Evolutionary conservation across 2,113 vertebrate genomes (phyloP).

Genomic region (Hemiprocne comata): DNA sequence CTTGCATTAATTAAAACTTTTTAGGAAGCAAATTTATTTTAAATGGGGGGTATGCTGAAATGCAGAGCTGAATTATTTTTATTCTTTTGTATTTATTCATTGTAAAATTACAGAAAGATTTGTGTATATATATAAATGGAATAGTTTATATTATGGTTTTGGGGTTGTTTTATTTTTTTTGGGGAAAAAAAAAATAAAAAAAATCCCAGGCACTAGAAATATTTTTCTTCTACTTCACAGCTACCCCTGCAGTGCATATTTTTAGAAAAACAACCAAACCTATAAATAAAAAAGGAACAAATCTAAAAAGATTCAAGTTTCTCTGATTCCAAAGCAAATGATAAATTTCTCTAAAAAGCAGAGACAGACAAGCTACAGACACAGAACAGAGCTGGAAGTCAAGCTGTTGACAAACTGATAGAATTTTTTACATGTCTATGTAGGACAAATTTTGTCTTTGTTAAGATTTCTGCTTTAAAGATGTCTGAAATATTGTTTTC

Average conservation of each 20-base stretch:
- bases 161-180: not conserved
- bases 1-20: not conserved
- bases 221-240: not conserved
- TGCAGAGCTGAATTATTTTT: not conserved
- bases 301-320: not conserved
- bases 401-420: not conserved
- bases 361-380: not conserved
- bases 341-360: not conserved
- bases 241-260: not conserved
- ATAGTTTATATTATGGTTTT: not conserved
- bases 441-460: not conserved
- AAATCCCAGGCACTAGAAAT: not conserved
- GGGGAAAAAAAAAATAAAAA: rapidly evolving
- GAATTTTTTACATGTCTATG: not conserved
- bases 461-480: not conserved
- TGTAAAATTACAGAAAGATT: not conserved
- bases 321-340: not conserved
- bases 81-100: not conserved
- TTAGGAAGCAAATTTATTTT: not conserved
- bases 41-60: not conserved
- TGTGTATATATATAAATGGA: not conserved
- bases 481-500: not conserved
- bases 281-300: not conserved
- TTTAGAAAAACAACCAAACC: not conserved
- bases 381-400: not conserved